A percentile compares a stretch with the other conserved stretches of the same genome.
phyloP scores from a whole-genome alignment of 2,888 invertebrate species.

The Idaea biselata region DNA sequence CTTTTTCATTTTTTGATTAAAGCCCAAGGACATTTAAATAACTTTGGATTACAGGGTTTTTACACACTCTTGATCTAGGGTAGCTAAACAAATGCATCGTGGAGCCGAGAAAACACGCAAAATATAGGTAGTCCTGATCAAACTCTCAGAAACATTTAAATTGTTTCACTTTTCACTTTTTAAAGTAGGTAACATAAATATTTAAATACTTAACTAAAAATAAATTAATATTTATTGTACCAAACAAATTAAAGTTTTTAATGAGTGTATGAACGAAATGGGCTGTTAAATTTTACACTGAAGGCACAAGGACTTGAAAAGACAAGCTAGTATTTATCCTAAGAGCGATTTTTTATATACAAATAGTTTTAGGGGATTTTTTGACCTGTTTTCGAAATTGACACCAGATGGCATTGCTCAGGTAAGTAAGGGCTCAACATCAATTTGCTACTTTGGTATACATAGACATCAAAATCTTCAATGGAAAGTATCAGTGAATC shows the following conservation, averaged over 20 bases:
- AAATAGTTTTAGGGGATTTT: not conserved
- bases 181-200: too few relatives aligned
- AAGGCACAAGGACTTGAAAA: slow-evolving; percentile 39
- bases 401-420: not conserved
- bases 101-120: not conserved
- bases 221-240: too few relatives aligned
- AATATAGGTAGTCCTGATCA: not conserved
- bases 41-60: too few relatives aligned
- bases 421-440: not conserved
- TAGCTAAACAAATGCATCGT: too few relatives aligned
- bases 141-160: not conserved
- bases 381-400: not conserved
- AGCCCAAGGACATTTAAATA: too few relatives aligned
- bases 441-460: not conserved
- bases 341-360: slow-evolving; percentile 9
- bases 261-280: not conserved
- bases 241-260: too few relatives aligned
- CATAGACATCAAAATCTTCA: not conserved
- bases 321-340: slow-evolving; percentile 13
- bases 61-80: too few relatives aligned
- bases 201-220: too few relatives aligned
- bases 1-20: too few relatives aligned
- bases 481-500: not conserved
- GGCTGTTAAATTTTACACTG: slow-evolving; percentile 18
- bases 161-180: too few relatives aligned